Percentiles rank a stretch among this genome's conserved stretches.
Evolutionary conservation across 2,888 invertebrate species (phyloP).

Genomic region (Caenorhabditis becei): DNA sequence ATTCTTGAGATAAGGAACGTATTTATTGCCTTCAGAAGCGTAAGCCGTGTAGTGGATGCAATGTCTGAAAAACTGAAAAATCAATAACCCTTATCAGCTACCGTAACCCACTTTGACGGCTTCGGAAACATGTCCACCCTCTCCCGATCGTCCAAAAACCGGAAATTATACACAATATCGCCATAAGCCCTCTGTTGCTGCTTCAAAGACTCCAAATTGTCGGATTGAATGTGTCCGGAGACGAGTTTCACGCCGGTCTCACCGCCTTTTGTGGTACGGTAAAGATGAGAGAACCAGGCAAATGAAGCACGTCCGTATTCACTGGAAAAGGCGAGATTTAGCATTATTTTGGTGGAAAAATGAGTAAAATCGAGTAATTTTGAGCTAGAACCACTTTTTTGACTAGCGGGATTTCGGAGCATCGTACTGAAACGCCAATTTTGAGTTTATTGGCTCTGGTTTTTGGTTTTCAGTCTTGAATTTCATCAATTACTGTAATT

Average conservation of each 20-base stretch:
- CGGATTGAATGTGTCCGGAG: slow-evolving; percentile 79
- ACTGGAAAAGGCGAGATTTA: too few species aligned
- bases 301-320: slow-evolving; percentile 74
- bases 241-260: slow-evolving; percentile 78
- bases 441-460: too few species aligned
- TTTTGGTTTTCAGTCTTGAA: too few species aligned
- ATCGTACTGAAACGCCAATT: too few species aligned
- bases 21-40: slow-evolving; percentile 78
- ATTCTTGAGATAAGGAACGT: slow-evolving; percentile 80
- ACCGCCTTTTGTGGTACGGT: slow-evolving; percentile 64
- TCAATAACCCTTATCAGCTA: background rate
- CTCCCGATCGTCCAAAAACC: slow-evolving; percentile 76
- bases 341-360: too few species aligned
- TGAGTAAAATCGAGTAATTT: too few species aligned
- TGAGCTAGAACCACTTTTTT: too few species aligned
- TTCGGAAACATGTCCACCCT: slow-evolving; percentile 68
- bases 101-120: slow-evolving; percentile 69
- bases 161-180: slow-evolving; percentile 79
- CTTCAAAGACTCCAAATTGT: slow-evolving; percentile 69
- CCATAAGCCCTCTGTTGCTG: slow-evolving; percentile 72
- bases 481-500: too few species aligned
- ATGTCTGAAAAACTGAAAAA: slow-evolving; percentile 57
- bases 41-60: slow-evolving; percentile 79
- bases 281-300: slow-evolving; percentile 73
- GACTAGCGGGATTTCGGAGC: too few species aligned